phyloP scores from a whole-genome alignment of 2,888 invertebrate genomes.

The Trissolcus japonicus region DNA sequence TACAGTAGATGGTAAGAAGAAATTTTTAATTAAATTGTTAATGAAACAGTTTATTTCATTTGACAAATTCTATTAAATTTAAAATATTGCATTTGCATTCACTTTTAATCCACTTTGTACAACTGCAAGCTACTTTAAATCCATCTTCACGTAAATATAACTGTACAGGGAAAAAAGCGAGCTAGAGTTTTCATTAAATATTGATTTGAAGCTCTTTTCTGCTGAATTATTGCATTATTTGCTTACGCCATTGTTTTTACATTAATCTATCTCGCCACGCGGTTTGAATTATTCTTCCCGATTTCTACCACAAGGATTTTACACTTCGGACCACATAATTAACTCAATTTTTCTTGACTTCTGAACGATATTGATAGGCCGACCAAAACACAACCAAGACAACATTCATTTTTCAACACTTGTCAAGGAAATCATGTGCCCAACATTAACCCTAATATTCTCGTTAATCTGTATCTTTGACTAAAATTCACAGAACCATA shows the following conservation, averaged over 20 bases:
- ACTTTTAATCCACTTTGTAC: slow-evolving; percentile 15
- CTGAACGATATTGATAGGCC: background rate
- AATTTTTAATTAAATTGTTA: slow-evolving; percentile 32
- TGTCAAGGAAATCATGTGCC: too few relatives aligned
- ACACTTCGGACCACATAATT: too few relatives aligned
- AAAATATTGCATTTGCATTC: slow-evolving; percentile 38
- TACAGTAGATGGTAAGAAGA: slow-evolving; percentile 9
- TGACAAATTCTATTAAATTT: slow-evolving; percentile 33
- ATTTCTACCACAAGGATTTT: too few relatives aligned
- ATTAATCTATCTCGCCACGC: background rate
- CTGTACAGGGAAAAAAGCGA: slow-evolving; percentile 14
- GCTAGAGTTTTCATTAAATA: slow-evolving; percentile 33
- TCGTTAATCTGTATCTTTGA: slow-evolving; percentile 3
- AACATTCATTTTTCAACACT: too few relatives aligned
- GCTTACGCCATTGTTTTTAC: background rate
- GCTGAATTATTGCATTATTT: slow-evolving; percentile 20
- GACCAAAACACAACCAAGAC: background rate
- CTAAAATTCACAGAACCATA: slow-evolving; percentile 36
- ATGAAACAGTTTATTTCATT: slow-evolving; percentile 29
- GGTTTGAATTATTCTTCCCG: slow-evolving; percentile 5
- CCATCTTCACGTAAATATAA: slow-evolving; percentile 37
- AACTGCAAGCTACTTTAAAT: slow-evolving; percentile 38
- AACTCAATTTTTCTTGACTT: too few relatives aligned
- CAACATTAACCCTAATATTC: too few relatives aligned
- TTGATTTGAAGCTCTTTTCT: slow-evolving; percentile 23